Base-by-base conservation (phyloP, 2,113 vertebrate species). In the Zingel zingel region DNA sequence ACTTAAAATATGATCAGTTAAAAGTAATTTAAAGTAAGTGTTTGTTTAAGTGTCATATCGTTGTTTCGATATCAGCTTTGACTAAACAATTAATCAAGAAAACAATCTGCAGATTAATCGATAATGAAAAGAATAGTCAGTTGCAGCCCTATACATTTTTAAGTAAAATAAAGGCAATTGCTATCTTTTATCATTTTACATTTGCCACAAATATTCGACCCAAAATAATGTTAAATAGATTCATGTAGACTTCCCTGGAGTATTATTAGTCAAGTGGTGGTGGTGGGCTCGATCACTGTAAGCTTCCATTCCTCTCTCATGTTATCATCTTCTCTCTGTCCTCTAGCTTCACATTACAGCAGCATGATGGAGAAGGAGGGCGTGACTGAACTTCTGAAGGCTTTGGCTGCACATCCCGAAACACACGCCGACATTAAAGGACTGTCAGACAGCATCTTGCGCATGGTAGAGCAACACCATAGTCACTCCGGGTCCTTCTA, bases 341-440 rank as follows among this genome's bases (percentile, higher is more conserved):
- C 64, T 62, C n/a, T 91, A 98, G 97, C 96, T 3, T 90, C 96
- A 61, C 96, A 97, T 39, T 98, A 98, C 88, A 97, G 97, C 93
- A 95, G 92, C 88, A 97, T 98, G 96, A 90, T 98, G 86, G 96
- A 97, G 83, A 94, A 94, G 90, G 97, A 98, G 89, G 97, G 97
- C 30, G 96, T 97, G 57, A 84, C 96, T 69, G 96, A 96, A 83
- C 96, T 97, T 62, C 92, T 98, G 65, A 95, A 95, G 86, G 95
- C 94, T 90, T 94, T 98, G 92, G 95, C 95, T 88, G 93, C 95
- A 54, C 96, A 97, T 0, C 93, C 95, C n/a, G 93, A 96, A 90
- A 97, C 96, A 6, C 96, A 98, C 86, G 88, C 91, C 3, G 95
- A 98, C 1, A 93, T 98, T 76, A 96, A 95, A 39, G 94, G 93